Base-by-base conservation (phyloP, 2,113 vertebrate species). In the Puntigrus tetrazona region DNA sequence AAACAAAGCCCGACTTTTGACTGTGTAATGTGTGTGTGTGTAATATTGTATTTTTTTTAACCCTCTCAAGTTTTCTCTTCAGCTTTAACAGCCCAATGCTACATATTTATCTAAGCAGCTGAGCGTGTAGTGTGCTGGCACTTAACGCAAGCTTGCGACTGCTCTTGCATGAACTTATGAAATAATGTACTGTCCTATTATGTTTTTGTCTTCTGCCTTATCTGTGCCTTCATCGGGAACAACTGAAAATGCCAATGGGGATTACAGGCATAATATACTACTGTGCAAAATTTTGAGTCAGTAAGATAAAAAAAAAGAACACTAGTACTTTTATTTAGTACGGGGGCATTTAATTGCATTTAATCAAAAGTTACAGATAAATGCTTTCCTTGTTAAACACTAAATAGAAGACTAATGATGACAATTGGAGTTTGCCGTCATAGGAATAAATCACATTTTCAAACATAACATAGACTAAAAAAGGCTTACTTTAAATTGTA, bases 31-130 rank as follows among this genome's bases (percentile, higher is more conserved):
- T 59, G 45, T 63, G 52, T 55, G 52, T 55, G 52, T 55, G 22
- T 55, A 7, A n/a, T n/a, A 61, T 77, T 88, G 52, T 86, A 83
- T 87, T 87, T 87, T n/a, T 82, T 70, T 20, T 70, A 87, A 59
- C 82, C 84, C 75, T 84, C 47, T 84, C 59, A 79, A 86, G 67
- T 65, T 47, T 86, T 82, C 80, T 80, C 78, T 59, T 61, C 47
- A 69, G 38, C 67, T 69, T 75, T 43, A 47, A 70, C 47, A 55
- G 83, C 38, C 43, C 45, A 82, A 57, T 70, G 61, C 63, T 70
- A 67, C 55, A 55, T 81, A 74, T 84, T 82, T 81, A 86, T 78
- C 81, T 87, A 61, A 34, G 59, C 78, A 87, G 38, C 73, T 76
- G 73, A 82, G 81, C 77, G 72, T 89, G 73, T 74, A 84, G 82